Conservation (phyloP, 2,113 vertebrate genomes). For the Clupea harengus region DNA sequence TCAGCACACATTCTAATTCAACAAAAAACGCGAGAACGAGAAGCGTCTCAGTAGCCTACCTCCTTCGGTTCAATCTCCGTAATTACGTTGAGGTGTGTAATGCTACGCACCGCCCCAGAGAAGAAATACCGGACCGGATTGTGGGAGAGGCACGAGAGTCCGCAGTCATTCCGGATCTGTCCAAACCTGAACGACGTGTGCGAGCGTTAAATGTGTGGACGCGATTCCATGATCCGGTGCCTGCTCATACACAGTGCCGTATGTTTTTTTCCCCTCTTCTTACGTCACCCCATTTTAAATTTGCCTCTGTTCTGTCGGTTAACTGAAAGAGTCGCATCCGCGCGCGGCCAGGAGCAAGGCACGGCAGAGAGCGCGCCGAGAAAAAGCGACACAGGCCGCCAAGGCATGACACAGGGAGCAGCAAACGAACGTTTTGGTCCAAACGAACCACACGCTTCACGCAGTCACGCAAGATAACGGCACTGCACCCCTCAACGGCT, state of each 20-base stretch:
- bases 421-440: not conserved
- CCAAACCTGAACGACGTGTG: not conserved
- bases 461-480: not conserved
- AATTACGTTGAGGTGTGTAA: constrained; percentile 16
- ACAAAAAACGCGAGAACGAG: not conserved
- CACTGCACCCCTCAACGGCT: not conserved
- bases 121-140: constrained; percentile 17
- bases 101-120: not conserved
- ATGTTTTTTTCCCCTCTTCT: not conserved
- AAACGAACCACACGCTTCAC: not conserved
- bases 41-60: not conserved
- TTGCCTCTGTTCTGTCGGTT: not conserved
- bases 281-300: constrained; percentile 14
- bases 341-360: not conserved
- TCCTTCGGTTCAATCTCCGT: constrained; percentile 6
- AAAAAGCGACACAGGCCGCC: not conserved
- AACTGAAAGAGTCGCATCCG: not conserved
- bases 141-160: not conserved
- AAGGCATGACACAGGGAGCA: not conserved
- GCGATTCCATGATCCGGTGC: not conserved
- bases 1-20: not conserved
- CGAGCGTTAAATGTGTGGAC: not conserved
- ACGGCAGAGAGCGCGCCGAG: not conserved
- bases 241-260: not conserved
- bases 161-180: constrained; percentile 4